These are phyloP conservation scores for Antheraea assamensis DNA, from an alignment of 2,888 invertebrate species.

Conservation along the genomic window DNA sequence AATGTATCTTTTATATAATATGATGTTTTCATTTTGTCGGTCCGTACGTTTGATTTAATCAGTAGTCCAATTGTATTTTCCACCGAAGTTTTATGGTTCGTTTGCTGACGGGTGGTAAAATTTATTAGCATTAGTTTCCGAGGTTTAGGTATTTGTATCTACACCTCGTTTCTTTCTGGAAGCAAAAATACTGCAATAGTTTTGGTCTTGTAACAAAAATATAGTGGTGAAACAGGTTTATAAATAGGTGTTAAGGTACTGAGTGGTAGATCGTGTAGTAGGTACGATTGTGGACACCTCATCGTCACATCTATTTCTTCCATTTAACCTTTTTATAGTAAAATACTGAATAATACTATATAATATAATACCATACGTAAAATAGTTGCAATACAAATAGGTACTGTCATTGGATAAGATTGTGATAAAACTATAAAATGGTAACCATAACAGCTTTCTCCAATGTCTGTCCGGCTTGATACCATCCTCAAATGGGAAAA, in stretches of 20 bases:
- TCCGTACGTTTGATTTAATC: slow-evolving; percentile 1
- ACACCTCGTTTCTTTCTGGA: not conserved
- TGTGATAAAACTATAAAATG: no score
- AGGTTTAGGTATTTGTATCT: not conserved
- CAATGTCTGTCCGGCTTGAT: no score
- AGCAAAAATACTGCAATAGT: not conserved
- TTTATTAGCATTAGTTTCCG: not conserved
- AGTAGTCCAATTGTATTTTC: not conserved
- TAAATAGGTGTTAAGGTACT: no score
- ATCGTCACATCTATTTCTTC: not conserved
- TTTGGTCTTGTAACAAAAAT: not conserved
- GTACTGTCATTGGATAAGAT: no score
- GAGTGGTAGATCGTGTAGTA: not conserved
- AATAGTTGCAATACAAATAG: no score
- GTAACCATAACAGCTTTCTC: no score
- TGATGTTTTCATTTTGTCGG: slow-evolving; percentile 2
- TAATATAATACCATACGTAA: no score
- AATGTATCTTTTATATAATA: slow-evolving; percentile 6
- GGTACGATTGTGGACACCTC: not conserved
- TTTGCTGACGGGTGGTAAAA: not conserved
- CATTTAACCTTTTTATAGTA: not conserved
- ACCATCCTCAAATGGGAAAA: no score
- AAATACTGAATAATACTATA: no score
- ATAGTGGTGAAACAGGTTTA: not conserved
- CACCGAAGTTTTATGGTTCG: not conserved